Base-by-base conservation (phyloP, 92 coral and sea anemone species). In the Porites cylindrica region DNA sequence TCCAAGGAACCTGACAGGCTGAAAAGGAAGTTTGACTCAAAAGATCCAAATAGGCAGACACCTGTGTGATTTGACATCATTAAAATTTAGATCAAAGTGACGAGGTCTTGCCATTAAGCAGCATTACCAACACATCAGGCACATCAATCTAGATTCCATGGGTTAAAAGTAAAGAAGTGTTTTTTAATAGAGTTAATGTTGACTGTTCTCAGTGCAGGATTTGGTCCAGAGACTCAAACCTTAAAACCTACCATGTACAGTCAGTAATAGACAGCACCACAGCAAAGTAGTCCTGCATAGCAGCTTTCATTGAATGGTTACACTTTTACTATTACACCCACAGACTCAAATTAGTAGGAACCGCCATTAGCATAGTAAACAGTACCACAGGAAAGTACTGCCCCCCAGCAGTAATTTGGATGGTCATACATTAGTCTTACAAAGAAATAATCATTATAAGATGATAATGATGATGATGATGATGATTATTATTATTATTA, bases 1-100 rank as follows among this genome's bases (percentile, higher is more conserved):
- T 97, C 99, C 20, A 91, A 79, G 80, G 95, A 93, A 67, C 99
- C 99, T 1, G 99, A 97, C 74, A 86, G 98, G 67, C 91, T 97
- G 26, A 88, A 89, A 76, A 91, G 99, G 26, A 89, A 93, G 54
- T 95, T 95, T 78, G 90, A 82, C 70, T 61, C 88, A 62, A 89
- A 88, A 19, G 93, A 94, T 59, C 99, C 98, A 63, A 91, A 95
- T 76, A 94, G 99, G 43, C 98, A 97, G 75, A 95, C 99, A 58
- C 82, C 89, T 67, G 91, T 94, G 9, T 94, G 86, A 82, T 26
- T 38, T 38, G 47, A 38, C 47, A 38, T 38, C 7, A 38, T 38
- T 38, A 38, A 38, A 38, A 38, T 38, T 38, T 38, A 38, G 47
- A 0, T 38, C 47, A 38, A 38, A 38, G 47, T 0, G 47, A 7